Evolutionary conservation across 2,113 vertebrate genomes (phyloP), one percentile per base, ranked within the genome.

Genomic region (Alligator mississippiensis): DNA sequence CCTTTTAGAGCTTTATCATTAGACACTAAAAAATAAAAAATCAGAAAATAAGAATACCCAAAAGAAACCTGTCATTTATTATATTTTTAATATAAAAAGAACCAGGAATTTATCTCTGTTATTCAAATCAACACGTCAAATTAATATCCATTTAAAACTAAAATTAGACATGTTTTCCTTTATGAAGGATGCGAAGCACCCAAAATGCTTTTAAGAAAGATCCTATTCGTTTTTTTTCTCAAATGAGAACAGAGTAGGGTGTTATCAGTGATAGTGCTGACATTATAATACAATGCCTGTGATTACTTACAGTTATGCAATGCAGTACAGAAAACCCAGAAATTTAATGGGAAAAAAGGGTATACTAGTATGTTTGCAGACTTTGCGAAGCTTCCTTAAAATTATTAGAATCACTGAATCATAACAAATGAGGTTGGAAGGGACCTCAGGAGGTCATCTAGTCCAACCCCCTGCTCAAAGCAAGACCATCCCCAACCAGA

Each of bases 91-190:
- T 82, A 88, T 85, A 91, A 89, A 84, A 94, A 62, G 94, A 92
- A 28, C 27, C 80, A 91, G 58, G 70, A 93, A 90, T 96, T 90
- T 82, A 77, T 93, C 86, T 90, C 82, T 62, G 28, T 91, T 94
- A 93, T 95, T 94, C 84, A 80, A 95, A 95, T 75, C n/a, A 82
- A 72, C 82, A 27, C 0, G 6, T 93, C 91, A 96, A 87, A 96
- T 95, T 94, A 96, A 27, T 78, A 94, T 82, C 58, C 72, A 83
- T 92, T 92, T 84, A 93, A 47, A 91, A 85, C 85, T 94, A 92
- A 93, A 95, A 94, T 93, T 85, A 96, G 78, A 55, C 11, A 1
- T 89, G 34, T 57, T 90, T 77, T 93, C n/a, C 68, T 38, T 84
- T 62, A 78, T 10, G 58, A 68, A 94, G 83, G 85, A 66, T 77